Percentiles rank a stretch among this genome's conserved stretches.
Conservation (phyloP, 2,888 invertebrate genomes). For the Seira ritae region DNA sequence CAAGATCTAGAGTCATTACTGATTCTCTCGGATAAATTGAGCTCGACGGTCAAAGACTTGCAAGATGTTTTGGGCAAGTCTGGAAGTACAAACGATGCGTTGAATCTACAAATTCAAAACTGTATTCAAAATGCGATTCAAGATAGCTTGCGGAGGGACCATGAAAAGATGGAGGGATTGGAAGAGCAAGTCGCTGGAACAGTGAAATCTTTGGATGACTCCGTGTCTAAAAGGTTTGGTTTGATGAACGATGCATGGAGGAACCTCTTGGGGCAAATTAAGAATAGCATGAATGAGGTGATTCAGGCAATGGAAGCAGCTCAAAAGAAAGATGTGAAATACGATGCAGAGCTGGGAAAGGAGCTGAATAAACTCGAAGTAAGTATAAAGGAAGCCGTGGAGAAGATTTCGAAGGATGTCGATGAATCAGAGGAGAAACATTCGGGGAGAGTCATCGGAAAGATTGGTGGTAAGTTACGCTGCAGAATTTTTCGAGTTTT, state of each 20-base stretch:
- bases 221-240: constrained; percentile 34
- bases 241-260: constrained; percentile 54
- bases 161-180: constrained; percentile 12
- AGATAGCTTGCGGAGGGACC: constrained; percentile 5
- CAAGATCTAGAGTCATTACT: constrained; percentile 27
- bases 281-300: constrained; percentile 35
- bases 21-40: constrained; percentile 34
- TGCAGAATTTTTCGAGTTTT: no score
- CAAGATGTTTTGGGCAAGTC: constrained; percentile 31
- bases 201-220: constrained; percentile 43
- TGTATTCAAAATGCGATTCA: constrained; percentile 17
- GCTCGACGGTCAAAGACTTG: constrained; percentile 6
- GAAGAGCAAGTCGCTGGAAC: constrained; percentile 30
- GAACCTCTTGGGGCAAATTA: constrained; percentile 31
- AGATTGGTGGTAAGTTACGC: constrained; percentile 30
- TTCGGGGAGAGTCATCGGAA: constrained; percentile 4
- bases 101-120: neutral
- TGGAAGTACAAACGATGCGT: neutral
- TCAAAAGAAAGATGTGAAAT: neutral
- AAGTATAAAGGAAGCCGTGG: neutral
- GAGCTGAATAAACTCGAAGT: neutral
- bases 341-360: neutral
- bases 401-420: neutral
- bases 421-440: neutral
- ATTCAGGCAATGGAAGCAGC: constrained; percentile 20